Evolutionary conservation across 2,113 vertebrate genomes (phyloP).

Genomic region (Coptodon bakossiorum): DNA sequence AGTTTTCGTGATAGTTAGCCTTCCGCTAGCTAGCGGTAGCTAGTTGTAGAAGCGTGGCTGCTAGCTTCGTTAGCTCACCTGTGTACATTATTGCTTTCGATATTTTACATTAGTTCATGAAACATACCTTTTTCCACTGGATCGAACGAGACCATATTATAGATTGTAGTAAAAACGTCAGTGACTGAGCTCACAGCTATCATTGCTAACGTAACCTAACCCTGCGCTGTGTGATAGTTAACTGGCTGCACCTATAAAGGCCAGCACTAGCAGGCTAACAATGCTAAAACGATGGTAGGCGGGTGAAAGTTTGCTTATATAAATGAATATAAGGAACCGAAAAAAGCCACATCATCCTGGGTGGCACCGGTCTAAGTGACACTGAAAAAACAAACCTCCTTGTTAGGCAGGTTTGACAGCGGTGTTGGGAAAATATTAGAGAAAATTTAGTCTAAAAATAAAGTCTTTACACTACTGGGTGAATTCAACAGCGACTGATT

Average conservation of each 20-base stretch:
- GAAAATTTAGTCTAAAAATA: background rate
- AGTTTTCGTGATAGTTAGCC: background rate
- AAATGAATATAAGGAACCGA: background rate
- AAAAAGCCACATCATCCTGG: background rate
- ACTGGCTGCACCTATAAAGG: background rate
- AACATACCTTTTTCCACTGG: accelerated
- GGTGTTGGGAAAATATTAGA: background rate
- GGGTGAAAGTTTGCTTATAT: background rate
- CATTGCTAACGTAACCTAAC: background rate
- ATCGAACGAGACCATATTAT: accelerated
- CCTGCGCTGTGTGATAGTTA: background rate
- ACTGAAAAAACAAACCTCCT: background rate
- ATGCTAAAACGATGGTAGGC: background rate
- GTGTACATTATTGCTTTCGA: background rate
- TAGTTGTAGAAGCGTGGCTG: constrained; percentile 15
- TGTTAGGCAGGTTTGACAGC: background rate
- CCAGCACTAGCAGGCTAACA: background rate
- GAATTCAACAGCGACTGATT: background rate
- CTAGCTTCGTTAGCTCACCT: background rate
- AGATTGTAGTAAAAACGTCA: no score
- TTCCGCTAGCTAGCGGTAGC: constrained; percentile 9
- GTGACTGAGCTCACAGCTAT: background rate
- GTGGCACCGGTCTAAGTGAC: background rate
- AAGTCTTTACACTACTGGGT: background rate
- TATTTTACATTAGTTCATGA: background rate